Evolutionary conservation across 2,113 vertebrate species (phyloP), one percentile per base, ranked within the genome.

Genomic region (Phrynosoma platyrhinos): DNA sequence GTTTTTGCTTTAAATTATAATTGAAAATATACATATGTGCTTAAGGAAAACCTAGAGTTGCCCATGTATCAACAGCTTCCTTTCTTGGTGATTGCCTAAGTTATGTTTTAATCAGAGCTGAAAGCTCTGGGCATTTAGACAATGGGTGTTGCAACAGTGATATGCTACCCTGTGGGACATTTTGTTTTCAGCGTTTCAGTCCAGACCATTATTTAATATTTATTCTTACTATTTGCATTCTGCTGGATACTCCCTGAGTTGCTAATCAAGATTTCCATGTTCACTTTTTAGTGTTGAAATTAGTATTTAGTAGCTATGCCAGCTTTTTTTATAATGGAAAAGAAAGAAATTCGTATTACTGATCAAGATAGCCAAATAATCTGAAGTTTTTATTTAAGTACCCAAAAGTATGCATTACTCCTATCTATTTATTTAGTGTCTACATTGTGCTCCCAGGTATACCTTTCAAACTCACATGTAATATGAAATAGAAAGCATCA

Each of bases 1-100:
- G 21, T 69, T 91, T 92, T 95, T 92, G 93, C 94, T 92, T 86
- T 95, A 14, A 62, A 62, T 62, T 93, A 89, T 88, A 85, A 68
- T 87, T 93, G 79, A 84, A 62, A 89, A 13, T 84, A 74, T 90
- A 84, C 62, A 58, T 82, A 9, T 77, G 25, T 0, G 0, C 1
- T 0, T 90, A 79, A 92, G 86, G 92, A 94, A 88, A 79, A 71
- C 13, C 58, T 91, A 72, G 83, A 86, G 91, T 94, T 95, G 86
- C 58, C 4, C 55, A 55, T 92, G 85, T 93, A 85, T 94, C 92
- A 94, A 30, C 90, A 90, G 77, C 83, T 93, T 53, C 12, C 53
- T 84, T 92, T 81, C 91, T 94, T 93, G 93, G 92, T 91, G 79
- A 23, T 85, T 88, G 32, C 4, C 0, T 82, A 36, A 68, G 74